Percentiles rank a stretch among this genome's conserved stretches.
phyloP scores from a whole-genome alignment of 2,888 invertebrate genomes.

The Allolobophora icterica region DNA sequence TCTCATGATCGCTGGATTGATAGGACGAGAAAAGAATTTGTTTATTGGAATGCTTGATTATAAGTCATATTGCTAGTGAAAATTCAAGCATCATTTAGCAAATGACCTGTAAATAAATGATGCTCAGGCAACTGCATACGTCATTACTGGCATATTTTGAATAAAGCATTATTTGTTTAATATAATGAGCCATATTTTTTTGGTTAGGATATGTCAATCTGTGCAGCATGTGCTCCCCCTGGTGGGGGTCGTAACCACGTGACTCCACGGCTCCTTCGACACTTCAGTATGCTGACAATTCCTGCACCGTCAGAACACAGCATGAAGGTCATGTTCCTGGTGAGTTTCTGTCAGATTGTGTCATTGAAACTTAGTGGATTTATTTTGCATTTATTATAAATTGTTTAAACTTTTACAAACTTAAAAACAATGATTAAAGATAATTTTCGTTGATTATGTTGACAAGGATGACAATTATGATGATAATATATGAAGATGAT shows the following conservation, averaged over 20 bases:
- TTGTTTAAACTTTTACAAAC: too few species aligned
- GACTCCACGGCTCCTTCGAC: conserved; percentile 63
- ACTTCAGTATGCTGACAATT: conserved; percentile 64
- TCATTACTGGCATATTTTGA: too few species aligned
- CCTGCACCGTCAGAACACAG: conserved; percentile 65
- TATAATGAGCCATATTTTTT: neutral
- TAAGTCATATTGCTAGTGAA: too few species aligned
- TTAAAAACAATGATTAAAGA: too few species aligned
- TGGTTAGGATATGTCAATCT: conserved; percentile 73
- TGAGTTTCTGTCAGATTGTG: conserved; percentile 49
- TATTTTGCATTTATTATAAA: too few species aligned
- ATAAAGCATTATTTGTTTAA: neutral
- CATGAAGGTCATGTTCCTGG: conserved; percentile 65
- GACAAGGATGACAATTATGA: neutral
- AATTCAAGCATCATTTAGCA: too few species aligned
- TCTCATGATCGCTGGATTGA: neutral
- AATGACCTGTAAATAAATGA: too few species aligned
- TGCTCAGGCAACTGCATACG: too few species aligned
- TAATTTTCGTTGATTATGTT: too few species aligned
- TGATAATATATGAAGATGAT: neutral
- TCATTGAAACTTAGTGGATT: neutral
- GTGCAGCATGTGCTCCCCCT: conserved; percentile 66
- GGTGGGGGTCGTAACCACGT: conserved; percentile 66
- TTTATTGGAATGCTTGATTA: too few species aligned
- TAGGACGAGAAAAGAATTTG: too few species aligned